A percentile compares a stretch with the other conserved stretches of the same genome.
phyloP scores from a whole-genome alignment of 2,113 vertebrate genomes.

The Sphaerodactylus townsendi region DNA sequence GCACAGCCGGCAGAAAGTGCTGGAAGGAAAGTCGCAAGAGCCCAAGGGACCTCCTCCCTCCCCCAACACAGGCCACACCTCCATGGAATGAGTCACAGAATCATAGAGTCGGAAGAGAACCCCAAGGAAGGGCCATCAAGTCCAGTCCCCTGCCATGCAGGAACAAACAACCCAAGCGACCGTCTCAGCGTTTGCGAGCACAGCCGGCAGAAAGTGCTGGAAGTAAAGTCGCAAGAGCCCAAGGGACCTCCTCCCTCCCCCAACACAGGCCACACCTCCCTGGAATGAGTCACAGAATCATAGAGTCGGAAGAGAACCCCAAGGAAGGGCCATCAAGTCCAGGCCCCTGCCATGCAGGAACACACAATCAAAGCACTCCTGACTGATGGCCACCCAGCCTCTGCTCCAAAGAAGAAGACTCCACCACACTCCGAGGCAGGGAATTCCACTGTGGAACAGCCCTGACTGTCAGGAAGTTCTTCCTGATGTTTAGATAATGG shows the following conservation, averaged over 20 bases:
- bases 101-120: too few species aligned
- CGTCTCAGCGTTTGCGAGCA: neutral
- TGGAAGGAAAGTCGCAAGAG: neutral
- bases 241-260: neutral
- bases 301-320: too few species aligned
- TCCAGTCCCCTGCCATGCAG: neutral
- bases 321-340: too few species aligned
- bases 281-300: neutral
- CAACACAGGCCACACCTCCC: too few species aligned
- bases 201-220: conserved; percentile 6
- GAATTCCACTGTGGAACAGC: too few species aligned
- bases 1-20: conserved; percentile 3
- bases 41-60: neutral
- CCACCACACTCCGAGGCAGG: too few species aligned
- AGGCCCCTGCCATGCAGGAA: neutral
- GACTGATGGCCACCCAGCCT: too few species aligned
- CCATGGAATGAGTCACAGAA: neutral
- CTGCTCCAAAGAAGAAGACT: too few species aligned
- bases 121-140: too few species aligned
- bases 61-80: too few species aligned
- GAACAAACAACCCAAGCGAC: conserved; percentile 3
- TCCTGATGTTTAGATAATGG: too few species aligned
- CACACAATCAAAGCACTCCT: conserved; percentile 1
- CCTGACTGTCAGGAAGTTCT: too few species aligned
- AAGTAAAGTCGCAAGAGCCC: neutral